Conservation (phyloP, 1,140 invertebrate genomes). For the Laupala kohalensis region DNA sequence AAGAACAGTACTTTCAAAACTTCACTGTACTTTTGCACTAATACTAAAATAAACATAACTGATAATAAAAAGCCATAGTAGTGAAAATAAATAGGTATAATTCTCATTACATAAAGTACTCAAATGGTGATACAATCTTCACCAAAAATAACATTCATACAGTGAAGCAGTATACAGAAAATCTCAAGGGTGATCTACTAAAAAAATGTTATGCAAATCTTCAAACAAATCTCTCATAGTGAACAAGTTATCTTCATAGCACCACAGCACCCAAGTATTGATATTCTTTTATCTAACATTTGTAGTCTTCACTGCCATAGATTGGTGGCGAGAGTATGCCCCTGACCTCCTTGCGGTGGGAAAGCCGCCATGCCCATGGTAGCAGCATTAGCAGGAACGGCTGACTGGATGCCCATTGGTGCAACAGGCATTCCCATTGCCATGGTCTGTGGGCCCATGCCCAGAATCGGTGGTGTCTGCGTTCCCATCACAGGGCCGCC, state of each 20-base stretch:
- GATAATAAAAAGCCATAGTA: too few species aligned
- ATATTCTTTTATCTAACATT: background rate
- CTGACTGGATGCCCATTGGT: background rate
- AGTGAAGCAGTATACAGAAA: background rate
- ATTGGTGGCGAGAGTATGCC: constrained; percentile 37
- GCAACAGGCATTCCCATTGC: constrained; percentile 13
- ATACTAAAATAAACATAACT: too few species aligned
- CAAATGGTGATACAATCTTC: too few species aligned
- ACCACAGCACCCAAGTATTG: background rate
- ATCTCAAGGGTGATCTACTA: background rate
- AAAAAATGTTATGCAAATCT: background rate
- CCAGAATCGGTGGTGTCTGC: constrained; percentile 18
- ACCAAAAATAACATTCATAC: too few species aligned
- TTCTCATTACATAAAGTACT: too few species aligned
- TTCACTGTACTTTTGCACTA: background rate
- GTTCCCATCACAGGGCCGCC: constrained; percentile 22
- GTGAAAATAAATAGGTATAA: too few species aligned
- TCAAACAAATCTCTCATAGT: background rate
- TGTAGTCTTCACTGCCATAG: constrained; percentile 34
- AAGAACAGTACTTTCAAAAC: background rate
- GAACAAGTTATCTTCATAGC: too few species aligned
- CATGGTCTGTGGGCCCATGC: background rate
- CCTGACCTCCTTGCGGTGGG: constrained; percentile 21
- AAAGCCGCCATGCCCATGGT: constrained; percentile 9
- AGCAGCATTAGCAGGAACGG: background rate